Conservation (phyloP, 2,888 invertebrate species). For the Drosophila peninsularis region DNA sequence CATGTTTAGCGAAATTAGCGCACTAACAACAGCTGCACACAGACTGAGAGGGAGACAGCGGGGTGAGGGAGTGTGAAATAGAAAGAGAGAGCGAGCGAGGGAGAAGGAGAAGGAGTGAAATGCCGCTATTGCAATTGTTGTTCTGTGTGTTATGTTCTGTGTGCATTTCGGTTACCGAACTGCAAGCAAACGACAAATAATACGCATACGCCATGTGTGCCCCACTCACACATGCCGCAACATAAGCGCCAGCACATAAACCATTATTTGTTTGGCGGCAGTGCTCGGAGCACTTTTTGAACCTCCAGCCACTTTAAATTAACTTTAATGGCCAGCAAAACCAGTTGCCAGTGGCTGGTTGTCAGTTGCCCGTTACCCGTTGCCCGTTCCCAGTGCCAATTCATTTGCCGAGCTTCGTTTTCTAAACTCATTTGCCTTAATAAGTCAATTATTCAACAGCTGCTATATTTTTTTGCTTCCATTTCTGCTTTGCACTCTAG, state of each 20-base stretch:
- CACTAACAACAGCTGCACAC: slow-evolving; percentile 76
- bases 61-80: background rate
- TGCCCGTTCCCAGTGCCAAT: slow-evolving; percentile 44
- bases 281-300: slow-evolving; percentile 38
- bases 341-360: background rate
- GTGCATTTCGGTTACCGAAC: slow-evolving; percentile 66
- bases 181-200: slow-evolving; percentile 64
- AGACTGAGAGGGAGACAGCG: slow-evolving; percentile 1
- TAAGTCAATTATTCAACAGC: slow-evolving; percentile 67
- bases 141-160: slow-evolving; percentile 36
- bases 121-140: slow-evolving; percentile 15
- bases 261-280: slow-evolving; percentile 74
- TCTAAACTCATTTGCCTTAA: slow-evolving; percentile 66
- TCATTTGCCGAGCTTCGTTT: slow-evolving; percentile 51
- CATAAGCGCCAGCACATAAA: slow-evolving; percentile 40
- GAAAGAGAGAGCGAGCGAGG: background rate
- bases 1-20: slow-evolving; percentile 79
- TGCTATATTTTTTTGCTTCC: slow-evolving; percentile 13
- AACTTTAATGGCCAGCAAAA: slow-evolving; percentile 52
- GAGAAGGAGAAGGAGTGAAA: background rate
- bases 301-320: slow-evolving; percentile 64
- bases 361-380: background rate
- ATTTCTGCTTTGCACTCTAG: background rate
- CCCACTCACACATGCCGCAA: slow-evolving; percentile 10
- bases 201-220: slow-evolving; percentile 71